Percentiles rank a stretch among this genome's conserved stretches.
Conservation (phyloP, 2,888 invertebrate species). For the Endotricha flammealis region DNA sequence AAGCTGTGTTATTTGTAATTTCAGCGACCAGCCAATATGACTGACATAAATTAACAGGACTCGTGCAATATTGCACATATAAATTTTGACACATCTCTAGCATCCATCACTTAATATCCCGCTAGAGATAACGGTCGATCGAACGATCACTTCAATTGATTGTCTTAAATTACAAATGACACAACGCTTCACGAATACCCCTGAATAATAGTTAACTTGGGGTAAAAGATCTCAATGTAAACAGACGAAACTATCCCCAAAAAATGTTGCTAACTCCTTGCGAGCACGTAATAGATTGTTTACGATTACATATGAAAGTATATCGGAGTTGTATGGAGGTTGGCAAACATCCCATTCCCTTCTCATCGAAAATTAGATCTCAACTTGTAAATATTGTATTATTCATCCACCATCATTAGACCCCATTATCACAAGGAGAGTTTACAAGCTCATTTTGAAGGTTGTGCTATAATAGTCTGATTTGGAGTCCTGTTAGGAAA, state of each 20-base stretch:
- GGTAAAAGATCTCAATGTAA: conserved; percentile 58
- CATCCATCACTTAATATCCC: not conserved
- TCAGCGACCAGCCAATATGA: conserved; percentile 14
- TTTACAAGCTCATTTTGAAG: conserved; percentile 56
- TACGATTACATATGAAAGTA: conserved; percentile 10
- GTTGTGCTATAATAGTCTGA: conserved; percentile 64
- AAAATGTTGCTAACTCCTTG: conserved; percentile 65
- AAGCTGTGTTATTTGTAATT: conserved; percentile 44
- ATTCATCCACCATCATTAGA: conserved; percentile 16
- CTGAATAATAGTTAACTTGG: conserved; percentile 47
- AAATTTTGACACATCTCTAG: conserved; percentile 1
- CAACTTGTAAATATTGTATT: conserved; percentile 36
- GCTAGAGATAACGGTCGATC: too few relatives aligned
- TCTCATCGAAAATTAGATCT: conserved; percentile 32
- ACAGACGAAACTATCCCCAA: conserved; percentile 33
- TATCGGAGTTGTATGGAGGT: conserved; percentile 21
- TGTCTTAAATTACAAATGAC: conserved; percentile 48
- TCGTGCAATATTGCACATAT: too few relatives aligned
- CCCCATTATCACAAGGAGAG: conserved; percentile 27
- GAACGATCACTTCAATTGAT: too few relatives aligned
- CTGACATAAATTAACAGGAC: conserved; percentile 2
- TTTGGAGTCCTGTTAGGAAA: conserved; percentile 28
- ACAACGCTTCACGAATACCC: conserved; percentile 34
- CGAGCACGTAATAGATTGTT: conserved; percentile 8
- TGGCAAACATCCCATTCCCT: conserved; percentile 22